Evolutionary conservation across 2,888 invertebrate species (phyloP).

Genomic region (Zootermopsis nevadensis): DNA sequence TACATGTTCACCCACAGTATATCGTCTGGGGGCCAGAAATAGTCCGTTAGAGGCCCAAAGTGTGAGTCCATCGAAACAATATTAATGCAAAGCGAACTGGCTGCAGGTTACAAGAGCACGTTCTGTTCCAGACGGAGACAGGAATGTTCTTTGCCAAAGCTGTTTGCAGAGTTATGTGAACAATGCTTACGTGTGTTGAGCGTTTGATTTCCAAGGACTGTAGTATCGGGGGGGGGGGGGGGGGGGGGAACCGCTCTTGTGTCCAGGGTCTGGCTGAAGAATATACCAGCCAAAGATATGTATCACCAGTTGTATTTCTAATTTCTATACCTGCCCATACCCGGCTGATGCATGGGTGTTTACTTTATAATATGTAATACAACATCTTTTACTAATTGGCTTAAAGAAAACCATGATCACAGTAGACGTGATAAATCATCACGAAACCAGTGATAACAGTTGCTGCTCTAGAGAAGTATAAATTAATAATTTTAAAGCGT

Average conservation of each 20-base stretch:
- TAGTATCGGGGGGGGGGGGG: constrained; percentile 2
- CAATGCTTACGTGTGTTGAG: neutral
- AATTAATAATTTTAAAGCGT: constrained; percentile 37
- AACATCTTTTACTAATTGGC: constrained; percentile 49
- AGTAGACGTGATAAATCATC: constrained; percentile 36
- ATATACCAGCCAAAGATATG: constrained; percentile 30
- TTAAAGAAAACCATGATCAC: constrained; percentile 30
- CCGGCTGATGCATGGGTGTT: constrained; percentile 37
- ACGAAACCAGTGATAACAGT: neutral
- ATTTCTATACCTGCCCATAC: constrained; percentile 38
- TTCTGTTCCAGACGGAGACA: too few relatives aligned
- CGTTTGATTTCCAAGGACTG: constrained; percentile 34
- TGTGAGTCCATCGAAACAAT: too few relatives aligned
- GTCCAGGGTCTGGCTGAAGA: neutral
- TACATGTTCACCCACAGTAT: too few relatives aligned
- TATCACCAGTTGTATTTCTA: constrained; percentile 36
- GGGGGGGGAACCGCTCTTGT: constrained; percentile 20
- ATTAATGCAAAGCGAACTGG: too few relatives aligned
- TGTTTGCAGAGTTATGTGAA: too few relatives aligned
- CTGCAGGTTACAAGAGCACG: too few relatives aligned
- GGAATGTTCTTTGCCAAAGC: too few relatives aligned
- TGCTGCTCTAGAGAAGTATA: neutral
- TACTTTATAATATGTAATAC: constrained; percentile 47
- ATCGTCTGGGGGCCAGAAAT: too few relatives aligned
- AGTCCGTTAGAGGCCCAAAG: too few relatives aligned